Conservation (phyloP, 2,888 invertebrate genomes). For the Drosophila flavopinicola region DNA sequence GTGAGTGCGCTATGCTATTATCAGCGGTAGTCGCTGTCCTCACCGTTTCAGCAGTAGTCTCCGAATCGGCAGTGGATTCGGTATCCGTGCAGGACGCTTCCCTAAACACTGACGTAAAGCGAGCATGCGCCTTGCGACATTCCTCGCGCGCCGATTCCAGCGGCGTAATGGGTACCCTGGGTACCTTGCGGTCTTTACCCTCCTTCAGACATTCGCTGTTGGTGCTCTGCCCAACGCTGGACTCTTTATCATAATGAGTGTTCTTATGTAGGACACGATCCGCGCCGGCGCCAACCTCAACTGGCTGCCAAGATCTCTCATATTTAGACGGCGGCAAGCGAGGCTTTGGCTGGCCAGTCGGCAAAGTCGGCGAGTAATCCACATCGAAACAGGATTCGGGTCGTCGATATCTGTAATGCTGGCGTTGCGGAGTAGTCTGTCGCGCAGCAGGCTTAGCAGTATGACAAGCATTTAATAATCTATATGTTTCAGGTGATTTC, state of each 20-base stretch:
- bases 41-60: constrained; percentile 23
- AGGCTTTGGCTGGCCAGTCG: not conserved
- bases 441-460: too few species aligned
- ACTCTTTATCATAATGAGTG: not conserved
- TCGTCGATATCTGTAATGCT: too few species aligned
- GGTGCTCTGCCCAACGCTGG: not conserved
- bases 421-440: too few species aligned
- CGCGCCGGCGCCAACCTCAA: not conserved
- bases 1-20: constrained; percentile 59
- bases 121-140: not conserved
- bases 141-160: constrained; percentile 20
- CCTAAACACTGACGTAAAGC: too few species aligned
- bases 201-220: not conserved
- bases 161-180: not conserved
- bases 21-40: constrained; percentile 61
- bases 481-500: too few species aligned
- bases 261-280: constrained; percentile 36
- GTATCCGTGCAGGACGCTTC: too few species aligned
- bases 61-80: constrained; percentile 46
- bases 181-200: too few species aligned
- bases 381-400: too few species aligned
- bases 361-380: too few species aligned
- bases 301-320: not conserved
- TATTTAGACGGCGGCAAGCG: not conserved
- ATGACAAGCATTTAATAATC: too few species aligned